phyloP scores from a whole-genome alignment of 2,797 vertebrate species.

The Remorina albescens region DNA sequence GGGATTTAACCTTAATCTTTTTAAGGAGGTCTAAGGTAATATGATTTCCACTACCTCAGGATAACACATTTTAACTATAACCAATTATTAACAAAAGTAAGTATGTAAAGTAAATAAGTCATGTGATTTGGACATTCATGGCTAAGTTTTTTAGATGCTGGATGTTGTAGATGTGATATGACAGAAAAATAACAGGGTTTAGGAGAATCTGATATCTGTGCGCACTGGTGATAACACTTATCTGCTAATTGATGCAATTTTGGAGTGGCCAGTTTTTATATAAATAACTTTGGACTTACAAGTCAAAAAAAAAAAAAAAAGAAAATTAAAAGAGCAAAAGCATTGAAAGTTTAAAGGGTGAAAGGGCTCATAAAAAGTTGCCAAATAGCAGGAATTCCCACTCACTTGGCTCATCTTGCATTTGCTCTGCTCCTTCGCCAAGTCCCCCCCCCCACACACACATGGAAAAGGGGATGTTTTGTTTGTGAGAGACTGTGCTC shows the following conservation, averaged over 20 bases:
- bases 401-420: slow-evolving; percentile 65
- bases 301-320: not conserved
- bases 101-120: too few species aligned
- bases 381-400: slow-evolving; percentile 70
- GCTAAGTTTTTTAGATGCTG: too few species aligned
- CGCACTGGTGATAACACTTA: not conserved
- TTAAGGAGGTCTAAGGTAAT: too few species aligned
- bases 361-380: not conserved
- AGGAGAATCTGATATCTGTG: too few species aligned
- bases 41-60: too few species aligned
- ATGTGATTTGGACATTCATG: too few species aligned
- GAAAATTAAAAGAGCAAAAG: not conserved
- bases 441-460: slow-evolving; percentile 16
- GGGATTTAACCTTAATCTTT: too few species aligned
- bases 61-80: too few species aligned
- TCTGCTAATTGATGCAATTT: not conserved
- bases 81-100: too few species aligned
- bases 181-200: too few species aligned
- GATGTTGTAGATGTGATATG: too few species aligned
- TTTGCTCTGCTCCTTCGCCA: slow-evolving; percentile 46
- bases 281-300: not conserved
- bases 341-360: not conserved
- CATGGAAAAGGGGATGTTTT: slow-evolving; percentile 60
- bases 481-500: slow-evolving; percentile 62
- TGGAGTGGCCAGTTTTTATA: not conserved